Conservation (phyloP, 2,113 vertebrate species). For the Baryphthengus martii region DNA sequence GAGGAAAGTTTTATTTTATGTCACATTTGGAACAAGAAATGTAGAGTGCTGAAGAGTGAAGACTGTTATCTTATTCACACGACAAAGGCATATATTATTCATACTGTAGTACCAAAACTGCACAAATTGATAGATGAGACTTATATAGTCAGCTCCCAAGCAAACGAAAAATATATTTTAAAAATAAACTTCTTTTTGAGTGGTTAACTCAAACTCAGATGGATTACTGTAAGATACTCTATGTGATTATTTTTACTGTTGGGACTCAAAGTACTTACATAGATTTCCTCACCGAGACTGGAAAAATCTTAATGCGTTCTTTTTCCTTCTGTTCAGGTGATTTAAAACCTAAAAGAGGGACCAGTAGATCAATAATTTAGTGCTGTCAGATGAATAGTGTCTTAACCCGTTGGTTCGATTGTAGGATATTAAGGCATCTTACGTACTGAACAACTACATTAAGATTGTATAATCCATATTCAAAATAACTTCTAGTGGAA, state of each 20-base stretch:
- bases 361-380: conserved; percentile 48
- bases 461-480: conserved; percentile 11
- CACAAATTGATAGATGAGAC: conserved; percentile 34
- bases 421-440: background rate
- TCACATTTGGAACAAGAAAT: background rate
- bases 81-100: conserved; percentile 53
- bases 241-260: conserved; percentile 31
- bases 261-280: background rate
- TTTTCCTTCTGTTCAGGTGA: conserved; percentile 17
- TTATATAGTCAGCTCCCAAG: conserved; percentile 11
- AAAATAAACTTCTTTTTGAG: conserved; percentile 28
- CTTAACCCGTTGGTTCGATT: background rate
- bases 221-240: background rate
- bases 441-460: background rate
- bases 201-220: conserved; percentile 52
- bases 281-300: conserved; percentile 3
- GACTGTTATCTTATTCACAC: conserved; percentile 25
- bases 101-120: conserved; percentile 21
- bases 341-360: conserved; percentile 7
- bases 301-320: conserved; percentile 3
- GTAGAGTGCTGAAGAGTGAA: background rate
- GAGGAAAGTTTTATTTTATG: conserved; percentile 15
- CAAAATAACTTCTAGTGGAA: background rate
- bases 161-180: conserved; percentile 18
- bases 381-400: conserved; percentile 9